Conservation (phyloP, 2,113 vertebrate species). For the Columbina picui region DNA sequence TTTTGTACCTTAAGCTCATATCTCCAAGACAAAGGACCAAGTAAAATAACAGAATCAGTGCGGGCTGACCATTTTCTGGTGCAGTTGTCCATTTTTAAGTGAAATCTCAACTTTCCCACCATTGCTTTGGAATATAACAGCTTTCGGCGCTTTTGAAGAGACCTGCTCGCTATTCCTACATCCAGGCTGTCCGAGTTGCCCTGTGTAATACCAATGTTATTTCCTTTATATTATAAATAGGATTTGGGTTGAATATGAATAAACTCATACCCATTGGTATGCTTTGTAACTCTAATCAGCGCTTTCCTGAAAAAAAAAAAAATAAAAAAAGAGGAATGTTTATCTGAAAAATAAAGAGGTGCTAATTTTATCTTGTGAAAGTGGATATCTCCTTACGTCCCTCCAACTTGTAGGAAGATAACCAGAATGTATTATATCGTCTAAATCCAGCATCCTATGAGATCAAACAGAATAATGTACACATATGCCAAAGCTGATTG, state of each 20-base stretch:
- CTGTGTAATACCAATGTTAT: conserved; percentile 72
- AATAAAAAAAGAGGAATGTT: conserved; percentile 54
- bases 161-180: background rate
- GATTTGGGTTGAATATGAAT: conserved; percentile 70
- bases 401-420: conserved; percentile 75
- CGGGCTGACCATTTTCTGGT: background rate
- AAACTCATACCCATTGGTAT: conserved; percentile 55
- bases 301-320: conserved; percentile 67
- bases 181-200: background rate
- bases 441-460: conserved; percentile 75
- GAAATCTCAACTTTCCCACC: background rate
- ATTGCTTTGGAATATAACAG: background rate
- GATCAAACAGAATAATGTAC: conserved; percentile 82
- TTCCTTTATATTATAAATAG: conserved; percentile 81
- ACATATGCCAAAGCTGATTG: conserved; percentile 84
- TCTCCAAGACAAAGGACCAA: background rate
- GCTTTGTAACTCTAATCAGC: conserved; percentile 77
- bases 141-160: background rate
- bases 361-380: conserved; percentile 83
- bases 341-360: conserved; percentile 75
- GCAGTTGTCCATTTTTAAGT: background rate
- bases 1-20: background rate
- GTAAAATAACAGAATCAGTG: rapidly evolving
- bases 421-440: conserved; percentile 76
- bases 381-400: conserved; percentile 73